Base-by-base conservation (phyloP, 1,140 invertebrate species). In the Pemphigus obesinymphae region DNA sequence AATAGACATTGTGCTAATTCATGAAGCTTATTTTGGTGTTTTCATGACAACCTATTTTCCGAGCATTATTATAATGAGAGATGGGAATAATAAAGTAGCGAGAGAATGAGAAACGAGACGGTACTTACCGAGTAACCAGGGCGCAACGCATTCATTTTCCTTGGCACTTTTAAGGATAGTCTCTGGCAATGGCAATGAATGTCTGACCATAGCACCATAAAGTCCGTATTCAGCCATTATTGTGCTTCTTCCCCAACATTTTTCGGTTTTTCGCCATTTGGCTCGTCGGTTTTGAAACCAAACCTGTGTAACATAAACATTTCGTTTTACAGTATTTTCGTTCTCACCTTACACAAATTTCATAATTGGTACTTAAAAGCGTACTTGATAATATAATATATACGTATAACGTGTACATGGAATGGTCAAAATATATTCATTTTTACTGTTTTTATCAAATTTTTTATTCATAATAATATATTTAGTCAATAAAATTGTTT, bases 221-320 rank as follows among this genome's bases (percentile, higher is more conserved):
- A 99, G 90, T 0, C 98, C 98, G 86, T 99, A 99, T 88, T 99
- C 98, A 76, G 97, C 97, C 97, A 99, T 99, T 87, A 99, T 99
- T 84, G 97, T 99, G 87, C 95, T 97, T 84, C 97, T 92, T 11
- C 97, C 98, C 97, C 97, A 99, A 85, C 96, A 99, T 88, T 99
- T 99, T 88, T 99, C 97, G 26, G 97, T 99, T 88, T 99, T 99
- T 81, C 97, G 92, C 97, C 97, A 99, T 88, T 99, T 99, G 84
- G 97, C 97, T 82, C 97, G 90, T 34, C 97, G 90, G 87, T 99
- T 99, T 89, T 99, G 96, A 88, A 99, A 99, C 97, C 97, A 99
- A 1, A 99, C 97, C 97, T 99, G 89, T 83, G 31, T 17, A 26
- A 45, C 29, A 29, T 29, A 72, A 72, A 68, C 29, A 34, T 63